Percentiles rank a stretch among this genome's conserved stretches.
Evolutionary conservation across 2,113 vertebrate genomes (phyloP).

Genomic region (Corythornis madagascariensis): DNA sequence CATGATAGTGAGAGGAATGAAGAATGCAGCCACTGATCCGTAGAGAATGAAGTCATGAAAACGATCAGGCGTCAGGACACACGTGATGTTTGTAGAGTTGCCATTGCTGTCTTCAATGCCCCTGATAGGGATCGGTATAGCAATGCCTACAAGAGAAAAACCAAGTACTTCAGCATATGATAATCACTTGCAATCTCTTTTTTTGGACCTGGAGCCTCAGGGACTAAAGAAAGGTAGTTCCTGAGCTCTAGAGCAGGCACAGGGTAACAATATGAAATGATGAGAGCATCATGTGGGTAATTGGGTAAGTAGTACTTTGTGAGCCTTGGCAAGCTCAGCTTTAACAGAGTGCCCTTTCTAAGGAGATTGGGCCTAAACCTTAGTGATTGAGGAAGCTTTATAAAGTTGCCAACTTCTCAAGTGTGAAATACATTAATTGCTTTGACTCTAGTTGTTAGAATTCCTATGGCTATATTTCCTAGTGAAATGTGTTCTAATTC

Average conservation of each 20-base stretch:
- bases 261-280: rapidly evolving
- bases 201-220: not conserved
- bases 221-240: not conserved
- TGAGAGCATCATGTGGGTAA: not conserved
- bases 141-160: conserved; percentile 85
- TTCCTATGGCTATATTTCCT: not conserved
- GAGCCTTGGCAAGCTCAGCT: not conserved
- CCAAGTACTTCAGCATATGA: conserved; percentile 8
- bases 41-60: conserved; percentile 92
- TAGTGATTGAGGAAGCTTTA: not conserved
- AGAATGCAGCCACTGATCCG: conserved; percentile 92
- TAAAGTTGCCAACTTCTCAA: conserved; percentile 22
- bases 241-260: not conserved
- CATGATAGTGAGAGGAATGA: conserved; percentile 94
- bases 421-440: not conserved
- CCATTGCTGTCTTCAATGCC: conserved; percentile 78
- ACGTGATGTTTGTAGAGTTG: conserved; percentile 81
- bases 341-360: not conserved
- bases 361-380: not conserved
- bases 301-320: not conserved
- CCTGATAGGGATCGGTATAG: conserved; percentile 92
- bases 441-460: not conserved
- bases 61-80: conserved; percentile 81
- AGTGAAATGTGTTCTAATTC: not conserved
- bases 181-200: not conserved